phyloP scores from a whole-genome alignment of 2,797 vertebrate species.

The Numenius phaeopus region DNA sequence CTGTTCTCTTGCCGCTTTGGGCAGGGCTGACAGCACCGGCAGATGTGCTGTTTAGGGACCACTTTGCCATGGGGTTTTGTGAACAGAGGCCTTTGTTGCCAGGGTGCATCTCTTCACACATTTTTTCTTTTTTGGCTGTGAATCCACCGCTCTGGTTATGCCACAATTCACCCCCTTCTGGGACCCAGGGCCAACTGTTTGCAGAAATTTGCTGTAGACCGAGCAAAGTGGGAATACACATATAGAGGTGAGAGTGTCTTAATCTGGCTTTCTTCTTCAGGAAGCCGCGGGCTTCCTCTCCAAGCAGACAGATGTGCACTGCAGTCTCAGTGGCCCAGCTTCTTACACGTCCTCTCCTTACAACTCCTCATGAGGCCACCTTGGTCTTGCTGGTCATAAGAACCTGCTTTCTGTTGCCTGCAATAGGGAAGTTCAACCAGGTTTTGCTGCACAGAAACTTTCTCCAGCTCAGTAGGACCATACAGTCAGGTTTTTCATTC shows the following conservation, averaged over 20 bases:
- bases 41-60: rapidly evolving
- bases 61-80: background rate
- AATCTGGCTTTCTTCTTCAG: background rate
- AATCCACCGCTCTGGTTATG: rapidly evolving
- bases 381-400: background rate
- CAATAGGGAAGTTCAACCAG: background rate
- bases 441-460: background rate
- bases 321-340: background rate
- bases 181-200: background rate
- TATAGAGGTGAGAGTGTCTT: background rate
- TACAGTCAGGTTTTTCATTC: rapidly evolving
- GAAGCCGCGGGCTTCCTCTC: background rate
- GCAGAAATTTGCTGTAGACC: background rate
- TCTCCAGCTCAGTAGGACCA: too few relatives aligned
- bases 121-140: background rate
- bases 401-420: background rate
- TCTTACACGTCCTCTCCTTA: background rate
- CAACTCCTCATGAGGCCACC: background rate
- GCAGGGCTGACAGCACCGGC: background rate
- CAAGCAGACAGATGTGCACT: background rate
- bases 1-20: background rate
- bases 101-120: background rate
- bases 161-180: background rate
- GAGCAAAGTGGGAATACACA: background rate
- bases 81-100: background rate